Evolutionary conservation across 1,140 invertebrate genomes (phyloP).

Genomic region (Drosophila melanica): DNA sequence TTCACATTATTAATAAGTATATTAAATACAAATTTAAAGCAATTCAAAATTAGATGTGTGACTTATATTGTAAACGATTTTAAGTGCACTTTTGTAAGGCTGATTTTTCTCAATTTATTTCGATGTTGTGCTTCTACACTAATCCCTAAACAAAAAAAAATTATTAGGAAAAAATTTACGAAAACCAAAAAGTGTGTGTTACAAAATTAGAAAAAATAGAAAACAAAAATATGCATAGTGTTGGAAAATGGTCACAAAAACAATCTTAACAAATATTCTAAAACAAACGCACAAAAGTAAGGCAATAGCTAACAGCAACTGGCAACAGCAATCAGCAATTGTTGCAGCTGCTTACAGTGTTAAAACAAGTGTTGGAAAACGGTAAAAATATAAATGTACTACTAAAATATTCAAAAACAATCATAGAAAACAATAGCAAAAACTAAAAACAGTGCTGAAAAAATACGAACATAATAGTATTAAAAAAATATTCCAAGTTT

Average conservation of each 20-base stretch:
- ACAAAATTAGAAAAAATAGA: not conserved
- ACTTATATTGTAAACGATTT: conserved; percentile 65
- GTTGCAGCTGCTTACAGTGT: not conserved
- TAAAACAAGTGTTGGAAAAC: not conserved
- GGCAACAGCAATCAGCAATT: conserved; percentile 9
- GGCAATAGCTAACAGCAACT: not conserved
- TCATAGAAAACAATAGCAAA: not conserved
- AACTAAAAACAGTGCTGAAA: not conserved
- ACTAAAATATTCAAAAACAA: not conserved
- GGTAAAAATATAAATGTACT: not conserved
- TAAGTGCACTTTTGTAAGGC: conserved; percentile 84
- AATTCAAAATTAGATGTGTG: conserved; percentile 54
- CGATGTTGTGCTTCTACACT: conserved; percentile 83
- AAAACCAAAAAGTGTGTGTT: conserved; percentile 31
- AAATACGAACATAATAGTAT: too few species aligned
- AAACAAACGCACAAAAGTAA: conserved; percentile 14
- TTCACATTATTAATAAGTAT: conserved; percentile 13
- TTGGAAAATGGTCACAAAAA: conserved; percentile 1
- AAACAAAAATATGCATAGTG: not conserved
- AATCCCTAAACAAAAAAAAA: conserved; percentile 12
- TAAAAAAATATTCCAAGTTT: too few species aligned
- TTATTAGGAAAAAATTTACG: conserved; percentile 2
- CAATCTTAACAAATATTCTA: not conserved
- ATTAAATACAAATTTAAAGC: conserved; percentile 33
- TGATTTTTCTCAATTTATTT: conserved; percentile 83